Evolutionary conservation across 1,140 invertebrate genomes (phyloP).

Genomic region (Nasonia giraulti): DNA sequence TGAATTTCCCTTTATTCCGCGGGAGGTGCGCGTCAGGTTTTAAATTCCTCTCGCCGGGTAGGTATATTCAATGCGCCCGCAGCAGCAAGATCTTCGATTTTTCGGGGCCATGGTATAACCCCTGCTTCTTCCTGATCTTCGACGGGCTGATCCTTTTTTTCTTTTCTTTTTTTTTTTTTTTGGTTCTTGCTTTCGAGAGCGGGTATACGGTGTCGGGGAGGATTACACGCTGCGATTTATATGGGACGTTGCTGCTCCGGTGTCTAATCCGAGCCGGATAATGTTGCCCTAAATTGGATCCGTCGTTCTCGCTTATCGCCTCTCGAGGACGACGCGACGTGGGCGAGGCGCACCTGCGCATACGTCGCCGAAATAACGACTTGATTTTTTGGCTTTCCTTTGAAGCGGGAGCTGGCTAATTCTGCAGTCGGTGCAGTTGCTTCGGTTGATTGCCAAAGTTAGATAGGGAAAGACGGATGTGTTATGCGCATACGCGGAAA

Average conservation of each 20-base stretch:
- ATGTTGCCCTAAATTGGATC: slow-evolving; percentile 24
- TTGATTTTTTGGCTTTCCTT: no score
- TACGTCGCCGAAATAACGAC: no score
- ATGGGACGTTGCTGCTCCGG: neutral
- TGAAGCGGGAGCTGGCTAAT: no score
- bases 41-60: slow-evolving; percentile 58
- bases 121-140: no score
- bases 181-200: neutral
- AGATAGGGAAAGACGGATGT: no score
- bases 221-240: slow-evolving; percentile 14
- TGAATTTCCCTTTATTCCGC: slow-evolving; percentile 65
- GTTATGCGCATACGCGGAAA: no score
- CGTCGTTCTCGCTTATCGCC: slow-evolving; percentile 6
- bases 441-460: no score
- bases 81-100: slow-evolving; percentile 49
- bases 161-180: slow-evolving; percentile 44
- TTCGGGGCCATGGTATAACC: slow-evolving; percentile 18
- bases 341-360: neutral
- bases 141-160: slow-evolving; percentile 22
- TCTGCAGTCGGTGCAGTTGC: no score
- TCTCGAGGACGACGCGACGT: neutral
- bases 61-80: slow-evolving; percentile 68
- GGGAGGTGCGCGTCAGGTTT: slow-evolving; percentile 57
- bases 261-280: neutral
- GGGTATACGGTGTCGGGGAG: neutral